Base-by-base conservation (phyloP, 2,113 vertebrate genomes). In the Alligator sinensis region DNA sequence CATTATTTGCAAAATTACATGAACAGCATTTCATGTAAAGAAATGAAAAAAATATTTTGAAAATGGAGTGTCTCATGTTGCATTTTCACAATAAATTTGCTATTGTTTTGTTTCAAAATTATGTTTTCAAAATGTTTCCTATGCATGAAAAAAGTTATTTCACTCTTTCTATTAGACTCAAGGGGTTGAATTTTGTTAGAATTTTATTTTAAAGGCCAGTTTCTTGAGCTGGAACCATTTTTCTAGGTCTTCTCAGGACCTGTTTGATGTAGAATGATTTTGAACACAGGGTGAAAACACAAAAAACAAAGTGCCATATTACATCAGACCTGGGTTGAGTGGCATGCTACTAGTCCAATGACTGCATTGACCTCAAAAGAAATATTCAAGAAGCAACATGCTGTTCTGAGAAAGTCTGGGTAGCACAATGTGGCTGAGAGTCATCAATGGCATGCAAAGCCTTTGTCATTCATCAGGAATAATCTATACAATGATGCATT, bases 281-380 rank as follows among this genome's bases (percentile, higher is more conserved):
- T 72, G 72, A 90, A 87, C 10, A 17, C 5, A 24, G 3, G 54
- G 47, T 54, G 59, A 58, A 77, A 66, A 60, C 0, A 5, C n/a
- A 27, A 47, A 47, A 77, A 63, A 54, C 59, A 10, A 12, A 6
- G 27, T 64, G 24, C 34, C 0, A 1, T 18, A 1, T 10, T 34
- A 28, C 8, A 62, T 55, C 77, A 60, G 3, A 64, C 14, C 24
- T 4, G 38, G 21, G 4, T 3, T 15, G 83, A 25, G 24, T 1
- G 1, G 34, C 25, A 55, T 28, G 74, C 61, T 80, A 38, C 57
- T 38, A 6, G 5, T 28, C 19, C 1, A 0, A 22, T 72, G 68
- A 38, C 38, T 28, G 4, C 3, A 1, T 0, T 0, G 11, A 1
- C 30, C 30, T 12, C 28, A 2, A 25, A 12, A 8, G 0, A 3